Evolutionary conservation across 64 coral and sea anemone species (phyloP), one percentile per base, ranked within the genome.

Genomic region (Stylophora pistillata): DNA sequence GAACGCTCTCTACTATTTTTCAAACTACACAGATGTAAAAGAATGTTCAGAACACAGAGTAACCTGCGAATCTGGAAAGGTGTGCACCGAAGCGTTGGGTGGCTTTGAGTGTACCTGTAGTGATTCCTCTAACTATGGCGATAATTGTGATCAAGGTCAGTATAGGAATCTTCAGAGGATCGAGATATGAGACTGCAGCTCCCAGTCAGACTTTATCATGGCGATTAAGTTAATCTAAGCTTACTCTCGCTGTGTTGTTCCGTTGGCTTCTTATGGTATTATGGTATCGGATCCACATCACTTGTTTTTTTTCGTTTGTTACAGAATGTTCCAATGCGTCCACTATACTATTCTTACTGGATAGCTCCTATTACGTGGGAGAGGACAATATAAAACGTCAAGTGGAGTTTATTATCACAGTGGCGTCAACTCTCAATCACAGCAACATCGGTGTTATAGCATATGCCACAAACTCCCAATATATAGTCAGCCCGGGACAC

Each of bases 81-180:
- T 17, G 12, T 76, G 73, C 33, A 76, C 73, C 20, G 73, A 76
- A 6, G 37, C 33, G 3, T 76, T 76, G 41, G 73, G 73, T 53
- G 73, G 73, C 1, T 34, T 53, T 76, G 73, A 76, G 15, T 76
- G 73, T 17, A 76, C 73, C 21, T 76, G 73, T 76, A 37, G 17
- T 53, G 73, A 76, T 54, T 41, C 73, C 32, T 23, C 33, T 5
- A 54, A 53, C 17, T 76, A 76, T 52, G 73, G 73, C 12, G 33
- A 76, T 10, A 76, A 76, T 9, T 76, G 73, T 37, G 73, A 76
- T 52, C 52, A 76, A 76, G 73, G 73, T 76, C 2, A 21, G 73
- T 54, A 52, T 47, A 47, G 7, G 37, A 47, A 47, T 47, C 37
- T 1, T 3, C 7, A 47, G 0, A 47, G 37, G 7, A 47, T 47